Base-by-base conservation (phyloP, 2,113 vertebrate genomes). In the Indicator indicator region DNA sequence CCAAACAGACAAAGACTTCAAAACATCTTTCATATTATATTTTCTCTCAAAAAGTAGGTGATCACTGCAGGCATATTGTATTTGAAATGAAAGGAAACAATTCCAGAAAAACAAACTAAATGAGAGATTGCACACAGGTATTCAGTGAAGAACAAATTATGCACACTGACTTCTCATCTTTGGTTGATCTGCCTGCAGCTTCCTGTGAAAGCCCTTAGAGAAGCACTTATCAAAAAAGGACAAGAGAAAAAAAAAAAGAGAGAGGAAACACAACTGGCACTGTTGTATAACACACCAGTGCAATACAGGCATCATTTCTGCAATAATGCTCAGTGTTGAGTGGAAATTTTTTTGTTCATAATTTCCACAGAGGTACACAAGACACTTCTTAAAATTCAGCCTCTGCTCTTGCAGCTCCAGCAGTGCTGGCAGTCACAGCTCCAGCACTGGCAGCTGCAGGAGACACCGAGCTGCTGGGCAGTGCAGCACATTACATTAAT, bases 401-500 rank as follows among this genome's bases (percentile, higher is more conserved):
- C 24, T 65, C 33, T 24, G 52, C 1, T 5, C 59, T 92, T 76
- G 82, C 56, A 91, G 87, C 69, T 91, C 68, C 64, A 87, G 71
- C 74, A 46, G 76, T n/a, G 65, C 86, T 5, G 36, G 88, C 1
- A 0, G 26, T 70, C 88, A 64, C 8, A 17, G 92, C 81, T 68
- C 24, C 90, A 91, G 85, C 46, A 11, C 75, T 59, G 76, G 83
- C 90, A 95, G 90, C 80, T 86, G 30, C 26, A 75, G 46, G 67
- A 88, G 81, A 90, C 91, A 85, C 69, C 8, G 55, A 62, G 90
- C 93, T 95, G 91, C 89, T 0, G 2, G 74, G 95, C 92, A 95
- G 81, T 3, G 5, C 85, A 77, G 72, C 15, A 9, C 88, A 81
- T 90, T 93, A 83, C 85, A 88, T 72, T 91, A 88, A 93, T 96